Base-by-base conservation (phyloP, 2,797 vertebrate species). In the Diceros bicornis region DNA sequence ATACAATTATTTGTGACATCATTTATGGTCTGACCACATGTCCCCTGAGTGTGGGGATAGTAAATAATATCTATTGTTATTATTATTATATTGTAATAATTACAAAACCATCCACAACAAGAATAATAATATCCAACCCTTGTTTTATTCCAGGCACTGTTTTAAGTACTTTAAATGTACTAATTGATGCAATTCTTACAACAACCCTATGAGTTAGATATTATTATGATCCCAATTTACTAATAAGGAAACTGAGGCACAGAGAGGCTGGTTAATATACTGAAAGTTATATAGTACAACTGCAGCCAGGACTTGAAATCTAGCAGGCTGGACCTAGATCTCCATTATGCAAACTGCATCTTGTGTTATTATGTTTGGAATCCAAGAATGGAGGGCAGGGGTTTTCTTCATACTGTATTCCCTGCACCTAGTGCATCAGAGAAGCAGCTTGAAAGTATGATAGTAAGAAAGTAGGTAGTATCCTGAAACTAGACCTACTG, bases 181-280 rank as follows among this genome's bases (percentile, higher is more conserved):
- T 77, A 74, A 78, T 90, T 37, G 20, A 55, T 84, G 77, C 9
- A 74, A 34, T 84, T 34, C 23, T 71, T 89, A 52, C 0, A 83
- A 85, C 2, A 62, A 37, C 7, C 16, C n/a, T 84, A 23, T 84
- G 61, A 90, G 37, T 82, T 82, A 88, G n/a, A 37, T 87, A 72
- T 44, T 75, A 79, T 62, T 66, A 71, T 92, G n/a, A 92, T 64
- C 4, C 18, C 13, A 88, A 44, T 52, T 93, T 89, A 69, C 27
- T 37, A 62, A 55, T 66, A 95, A 83, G 34, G 18, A 93, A 91
- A 93, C 7, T 7, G 64, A 95, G 69, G 21, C 37, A 94, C 4
- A 85, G 61, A 82, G 27, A 52, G 37, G 7, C 91, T 78, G 87
- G 68, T 47, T 86, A 88, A 84, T 75, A 61, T 52, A 68, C 18